phyloP scores from a whole-genome alignment of 53 echinoderm and acorn worm species.

The Stichopus horrens region DNA sequence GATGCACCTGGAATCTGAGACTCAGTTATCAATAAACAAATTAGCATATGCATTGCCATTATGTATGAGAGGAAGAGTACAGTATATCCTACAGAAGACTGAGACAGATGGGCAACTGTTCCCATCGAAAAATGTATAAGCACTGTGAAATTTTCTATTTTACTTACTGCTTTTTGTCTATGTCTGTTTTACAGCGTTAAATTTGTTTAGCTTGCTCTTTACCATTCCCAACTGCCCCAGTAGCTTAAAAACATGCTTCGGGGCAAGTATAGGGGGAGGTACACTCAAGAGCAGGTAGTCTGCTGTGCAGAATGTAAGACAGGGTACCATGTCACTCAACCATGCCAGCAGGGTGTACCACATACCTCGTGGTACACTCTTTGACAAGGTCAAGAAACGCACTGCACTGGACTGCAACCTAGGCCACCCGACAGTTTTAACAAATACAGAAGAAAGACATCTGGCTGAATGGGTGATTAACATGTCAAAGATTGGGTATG shows the following conservation, averaged over 20 bases:
- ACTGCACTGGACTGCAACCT: background rate
- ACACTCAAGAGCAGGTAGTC: constrained; percentile 24
- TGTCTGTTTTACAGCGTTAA: constrained; percentile 10
- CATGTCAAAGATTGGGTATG: constrained; percentile 54
- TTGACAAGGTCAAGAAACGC: background rate
- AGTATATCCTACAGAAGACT: too few relatives aligned
- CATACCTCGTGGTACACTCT: constrained; percentile 16
- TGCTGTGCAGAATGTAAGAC: constrained; percentile 7
- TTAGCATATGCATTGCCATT: too few relatives aligned
- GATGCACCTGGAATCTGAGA: too few relatives aligned
- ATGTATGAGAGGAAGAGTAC: too few relatives aligned
- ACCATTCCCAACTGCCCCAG: background rate
- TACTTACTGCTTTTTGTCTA: too few relatives aligned
- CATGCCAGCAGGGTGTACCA: background rate
- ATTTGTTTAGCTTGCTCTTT: background rate
- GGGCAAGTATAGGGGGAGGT: constrained; percentile 34
- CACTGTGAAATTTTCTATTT: too few relatives aligned
- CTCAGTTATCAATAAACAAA: too few relatives aligned
- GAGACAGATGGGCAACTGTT: too few relatives aligned
- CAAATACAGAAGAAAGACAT: background rate
- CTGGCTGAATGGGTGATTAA: constrained; percentile 42
- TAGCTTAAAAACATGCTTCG: constrained; percentile 29
- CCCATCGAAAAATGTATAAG: too few relatives aligned
- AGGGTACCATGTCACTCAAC: background rate
- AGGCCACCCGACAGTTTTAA: background rate